A percentile compares a stretch with the other conserved stretches of the same genome.
These are phyloP conservation scores for Empis stercorea DNA, from an alignment of 2,888 invertebrate genomes.

Conservation along the genomic window DNA sequence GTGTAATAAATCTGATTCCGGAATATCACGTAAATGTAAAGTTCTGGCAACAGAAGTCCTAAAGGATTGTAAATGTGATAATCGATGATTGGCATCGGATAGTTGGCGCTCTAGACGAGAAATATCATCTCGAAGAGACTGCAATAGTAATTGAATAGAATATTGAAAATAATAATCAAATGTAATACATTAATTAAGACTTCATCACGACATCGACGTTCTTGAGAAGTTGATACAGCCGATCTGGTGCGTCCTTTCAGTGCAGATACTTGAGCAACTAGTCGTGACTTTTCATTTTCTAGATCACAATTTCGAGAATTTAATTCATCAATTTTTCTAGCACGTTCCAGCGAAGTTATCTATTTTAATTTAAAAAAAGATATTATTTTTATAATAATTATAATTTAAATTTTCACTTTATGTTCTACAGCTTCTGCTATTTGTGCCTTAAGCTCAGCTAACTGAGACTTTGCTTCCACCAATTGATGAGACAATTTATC, in stretches of 20 bases:
- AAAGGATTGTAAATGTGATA: constrained; percentile 66
- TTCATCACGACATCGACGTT: constrained; percentile 33
- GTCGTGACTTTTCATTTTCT: constrained; percentile 58
- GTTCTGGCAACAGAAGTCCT: constrained; percentile 59
- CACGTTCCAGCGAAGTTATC: constrained; percentile 72
- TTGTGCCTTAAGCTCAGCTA: constrained; percentile 74
- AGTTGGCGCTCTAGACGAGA: constrained; percentile 59
- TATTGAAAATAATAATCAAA: too few relatives aligned
- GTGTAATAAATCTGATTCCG: constrained; percentile 63
- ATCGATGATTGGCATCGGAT: constrained; percentile 59
- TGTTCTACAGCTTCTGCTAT: constrained; percentile 75
- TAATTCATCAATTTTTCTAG: constrained; percentile 70
- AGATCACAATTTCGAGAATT: constrained; percentile 70
- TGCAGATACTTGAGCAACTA: constrained; percentile 26
- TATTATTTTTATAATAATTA: not conserved
- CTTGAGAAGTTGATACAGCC: constrained; percentile 30
- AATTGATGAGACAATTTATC: constrained; percentile 71
- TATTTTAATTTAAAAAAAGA: constrained; percentile 26
- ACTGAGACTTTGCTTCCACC: constrained; percentile 65
- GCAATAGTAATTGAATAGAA: constrained; percentile 11
- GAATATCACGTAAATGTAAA: constrained; percentile 57
- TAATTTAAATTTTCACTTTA: constrained; percentile 43
- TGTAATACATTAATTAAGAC: constrained; percentile 33
- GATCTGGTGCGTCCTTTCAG: constrained; percentile 30
- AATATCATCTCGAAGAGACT: constrained; percentile 62